These are phyloP conservation scores for Phenganax subtilis DNA, from an alignment of 92 coral and sea anemone species.

Conservation along the genomic window DNA sequence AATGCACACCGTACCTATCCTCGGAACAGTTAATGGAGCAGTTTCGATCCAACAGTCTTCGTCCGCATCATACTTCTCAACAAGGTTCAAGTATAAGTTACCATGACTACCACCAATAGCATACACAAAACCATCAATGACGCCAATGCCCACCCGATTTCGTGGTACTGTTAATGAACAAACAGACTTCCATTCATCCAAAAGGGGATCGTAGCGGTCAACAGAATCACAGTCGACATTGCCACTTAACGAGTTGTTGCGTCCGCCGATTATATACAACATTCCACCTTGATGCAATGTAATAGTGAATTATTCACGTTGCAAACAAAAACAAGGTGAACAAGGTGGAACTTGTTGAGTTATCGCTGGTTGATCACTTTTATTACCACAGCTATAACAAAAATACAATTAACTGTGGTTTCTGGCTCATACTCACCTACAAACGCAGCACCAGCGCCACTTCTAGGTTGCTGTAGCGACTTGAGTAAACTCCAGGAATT, in stretches of 20 bases:
- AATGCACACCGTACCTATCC: constrained; percentile 51
- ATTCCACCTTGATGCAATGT: constrained; percentile 50
- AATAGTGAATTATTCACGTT: no score
- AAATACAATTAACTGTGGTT: neutral
- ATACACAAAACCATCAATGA: constrained; percentile 54
- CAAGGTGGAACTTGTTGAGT: no score
- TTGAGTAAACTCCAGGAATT: constrained; percentile 60
- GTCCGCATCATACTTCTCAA: constrained; percentile 58
- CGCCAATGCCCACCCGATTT: constrained; percentile 64
- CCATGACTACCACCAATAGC: constrained; percentile 81
- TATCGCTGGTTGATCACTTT: constrained; percentile 17
- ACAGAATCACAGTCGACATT: constrained; percentile 64
- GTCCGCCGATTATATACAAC: constrained; percentile 76
- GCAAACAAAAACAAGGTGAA: no score
- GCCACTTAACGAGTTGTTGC: constrained; percentile 66
- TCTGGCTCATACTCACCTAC: constrained; percentile 45
- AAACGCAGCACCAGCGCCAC: constrained; percentile 82
- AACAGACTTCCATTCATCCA: constrained; percentile 58
- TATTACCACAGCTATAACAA: neutral
- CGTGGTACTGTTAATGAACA: constrained; percentile 63
- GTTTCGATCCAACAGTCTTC: constrained; percentile 59
- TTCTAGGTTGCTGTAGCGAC: constrained; percentile 63
- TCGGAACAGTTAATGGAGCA: constrained; percentile 51
- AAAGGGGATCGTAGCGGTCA: constrained; percentile 65
- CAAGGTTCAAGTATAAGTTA: constrained; percentile 49